Evolutionary conservation across 2,113 vertebrate genomes (phyloP).

Genomic region (Thunnus thynnus): DNA sequence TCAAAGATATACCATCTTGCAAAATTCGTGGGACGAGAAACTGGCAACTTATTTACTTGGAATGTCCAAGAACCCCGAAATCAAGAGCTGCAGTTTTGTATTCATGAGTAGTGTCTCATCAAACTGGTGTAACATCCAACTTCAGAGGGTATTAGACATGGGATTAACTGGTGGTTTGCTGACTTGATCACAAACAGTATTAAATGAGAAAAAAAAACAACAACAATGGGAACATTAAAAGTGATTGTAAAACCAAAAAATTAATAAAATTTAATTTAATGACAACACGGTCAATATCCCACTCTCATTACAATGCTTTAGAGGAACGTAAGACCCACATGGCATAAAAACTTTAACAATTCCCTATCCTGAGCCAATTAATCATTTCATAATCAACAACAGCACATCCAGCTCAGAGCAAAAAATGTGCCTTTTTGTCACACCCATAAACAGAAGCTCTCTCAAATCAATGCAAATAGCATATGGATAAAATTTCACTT

Average conservation of each 20-base stretch:
- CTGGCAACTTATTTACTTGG: slow-evolving; percentile 60
- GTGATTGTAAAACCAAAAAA: slow-evolving; percentile 27
- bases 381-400: slow-evolving; percentile 24
- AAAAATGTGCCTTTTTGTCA: slow-evolving; percentile 22
- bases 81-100: slow-evolving; percentile 47
- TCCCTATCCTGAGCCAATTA: slow-evolving; percentile 27
- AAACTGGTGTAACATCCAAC: slow-evolving; percentile 21
- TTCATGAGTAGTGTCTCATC: slow-evolving; percentile 18
- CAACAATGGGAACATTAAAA: slow-evolving; percentile 39
- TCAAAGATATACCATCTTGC: slow-evolving; percentile 53
- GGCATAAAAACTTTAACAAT: slow-evolving; percentile 20
- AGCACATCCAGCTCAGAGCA: slow-evolving; percentile 36
- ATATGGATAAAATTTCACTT: slow-evolving; percentile 59
- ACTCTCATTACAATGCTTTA: slow-evolving; percentile 17
- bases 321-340: slow-evolving; percentile 31
- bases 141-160: slow-evolving; percentile 30
- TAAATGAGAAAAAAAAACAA: slow-evolving; percentile 23
- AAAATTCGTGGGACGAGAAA: slow-evolving; percentile 49
- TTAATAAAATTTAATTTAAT: slow-evolving; percentile 39
- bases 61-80: slow-evolving; percentile 67
- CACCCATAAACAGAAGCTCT: slow-evolving; percentile 29
- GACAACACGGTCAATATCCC: slow-evolving; percentile 47
- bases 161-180: slow-evolving; percentile 32
- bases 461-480: slow-evolving; percentile 54
- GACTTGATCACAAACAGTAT: slow-evolving; percentile 34